A percentile compares a stretch with the other conserved stretches of the same genome.
Evolutionary conservation across 37 sponge, comb jelly and placozoan species (phyloP).

Genomic region (Ianthella basta): DNA sequence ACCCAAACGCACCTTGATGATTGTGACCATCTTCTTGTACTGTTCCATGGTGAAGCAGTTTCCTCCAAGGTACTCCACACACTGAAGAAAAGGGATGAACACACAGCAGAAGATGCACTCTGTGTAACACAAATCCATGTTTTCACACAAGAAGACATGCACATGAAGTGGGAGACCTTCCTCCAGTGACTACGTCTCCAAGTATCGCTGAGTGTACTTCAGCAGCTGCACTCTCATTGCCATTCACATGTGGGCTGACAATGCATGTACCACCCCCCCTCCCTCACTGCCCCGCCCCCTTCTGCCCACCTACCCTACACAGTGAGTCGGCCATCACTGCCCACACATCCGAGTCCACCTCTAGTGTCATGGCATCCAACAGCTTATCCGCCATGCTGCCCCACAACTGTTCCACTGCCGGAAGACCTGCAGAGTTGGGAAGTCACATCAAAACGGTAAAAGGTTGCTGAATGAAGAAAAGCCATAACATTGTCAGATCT

Average conservation of each 20-base stretch:
- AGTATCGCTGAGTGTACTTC: too few relatives aligned
- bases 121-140: not conserved
- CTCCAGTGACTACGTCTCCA: too few relatives aligned
- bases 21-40: constrained; percentile 71
- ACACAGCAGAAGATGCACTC: not conserved
- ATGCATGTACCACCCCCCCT: not conserved
- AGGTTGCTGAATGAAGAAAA: too few relatives aligned
- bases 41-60: constrained; percentile 92
- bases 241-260: too few relatives aligned
- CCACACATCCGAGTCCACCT: constrained; percentile 89
- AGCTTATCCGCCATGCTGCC: constrained; percentile 74
- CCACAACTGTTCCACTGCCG: constrained; percentile 83
- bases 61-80: constrained; percentile 84
- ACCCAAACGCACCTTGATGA: constrained; percentile 74
- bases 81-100: constrained; percentile 44
- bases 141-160: not conserved
- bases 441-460: too few relatives aligned
- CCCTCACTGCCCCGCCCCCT: not conserved
- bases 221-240: too few relatives aligned
- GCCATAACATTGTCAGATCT: too few relatives aligned
- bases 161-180: not conserved
- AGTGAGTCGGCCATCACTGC: constrained; percentile 86
- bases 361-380: constrained; percentile 82
- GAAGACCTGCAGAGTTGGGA: constrained; percentile 36
- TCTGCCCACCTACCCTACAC: constrained; percentile 54